phyloP scores from a whole-genome alignment of 2,888 invertebrate species.

The Tipula unca region DNA sequence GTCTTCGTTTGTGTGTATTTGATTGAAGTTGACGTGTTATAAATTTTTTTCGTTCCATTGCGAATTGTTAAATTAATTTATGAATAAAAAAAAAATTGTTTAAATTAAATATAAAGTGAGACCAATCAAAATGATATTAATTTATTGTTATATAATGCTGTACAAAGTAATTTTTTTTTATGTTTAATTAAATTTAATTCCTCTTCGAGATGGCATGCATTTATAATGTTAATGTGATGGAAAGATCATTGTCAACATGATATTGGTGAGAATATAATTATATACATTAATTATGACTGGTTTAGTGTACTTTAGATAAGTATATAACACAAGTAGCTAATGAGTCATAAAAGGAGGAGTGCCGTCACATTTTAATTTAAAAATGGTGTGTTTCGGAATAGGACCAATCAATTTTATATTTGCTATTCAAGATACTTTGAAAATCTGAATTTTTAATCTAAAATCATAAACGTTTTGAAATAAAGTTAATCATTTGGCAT shows the following conservation, averaged over 20 bases:
- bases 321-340: too few relatives aligned
- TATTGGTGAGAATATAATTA: neutral
- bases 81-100: neutral
- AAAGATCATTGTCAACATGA: neutral
- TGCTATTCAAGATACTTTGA: too few relatives aligned
- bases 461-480: too few relatives aligned
- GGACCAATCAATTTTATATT: too few relatives aligned
- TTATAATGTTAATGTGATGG: neutral
- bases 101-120: neutral
- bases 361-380: too few relatives aligned
- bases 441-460: too few relatives aligned
- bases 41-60: neutral
- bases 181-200: neutral
- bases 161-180: neutral
- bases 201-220: neutral
- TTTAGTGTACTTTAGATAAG: too few relatives aligned
- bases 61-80: conserved; percentile 8
- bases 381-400: too few relatives aligned
- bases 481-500: too few relatives aligned
- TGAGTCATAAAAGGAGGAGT: neutral
- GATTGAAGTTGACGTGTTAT: conserved; percentile 8
- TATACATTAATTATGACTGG: neutral
- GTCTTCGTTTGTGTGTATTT: neutral
- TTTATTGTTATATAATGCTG: neutral
- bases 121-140: conserved; percentile 14